These are phyloP conservation scores for Motacilla tschutschensis DNA, from an alignment of 2,113 vertebrate genomes.

Conservation along the genomic window DNA sequence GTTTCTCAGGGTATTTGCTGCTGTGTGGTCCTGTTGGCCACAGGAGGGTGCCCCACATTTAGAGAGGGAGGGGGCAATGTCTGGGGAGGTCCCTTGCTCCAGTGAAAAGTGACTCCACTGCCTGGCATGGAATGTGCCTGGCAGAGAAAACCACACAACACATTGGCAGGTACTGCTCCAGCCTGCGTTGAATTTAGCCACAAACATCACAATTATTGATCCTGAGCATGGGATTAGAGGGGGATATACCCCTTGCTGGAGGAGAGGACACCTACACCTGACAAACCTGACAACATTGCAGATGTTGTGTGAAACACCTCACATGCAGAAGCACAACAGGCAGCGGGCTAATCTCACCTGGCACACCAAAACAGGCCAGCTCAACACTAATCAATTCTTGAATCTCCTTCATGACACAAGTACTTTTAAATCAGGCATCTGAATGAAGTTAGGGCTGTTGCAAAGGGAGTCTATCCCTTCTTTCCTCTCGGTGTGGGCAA, in stretches of 20 bases:
- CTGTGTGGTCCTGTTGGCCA: not conserved
- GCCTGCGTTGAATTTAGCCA: not conserved
- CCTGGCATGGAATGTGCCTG: not conserved
- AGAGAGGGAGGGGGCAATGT: not conserved
- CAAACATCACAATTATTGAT: not conserved
- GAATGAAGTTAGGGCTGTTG: not conserved
- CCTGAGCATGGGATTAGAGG: not conserved
- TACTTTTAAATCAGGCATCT: not conserved
- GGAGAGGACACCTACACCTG: not conserved
- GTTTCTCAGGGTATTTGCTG: not conserved
- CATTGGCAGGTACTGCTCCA: not conserved
- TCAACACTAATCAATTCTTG: not conserved
- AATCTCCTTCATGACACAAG: not conserved
- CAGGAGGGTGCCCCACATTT: not conserved
- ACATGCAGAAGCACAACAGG: accelerated
- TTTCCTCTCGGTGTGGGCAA: not conserved
- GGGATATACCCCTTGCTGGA: not conserved
- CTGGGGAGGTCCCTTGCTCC: not conserved
- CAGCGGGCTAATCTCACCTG: not conserved
- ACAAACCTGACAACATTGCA: not conserved
- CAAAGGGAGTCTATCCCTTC: not conserved
- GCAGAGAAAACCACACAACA: not conserved
- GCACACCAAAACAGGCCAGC: not conserved
- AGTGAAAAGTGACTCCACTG: not conserved
- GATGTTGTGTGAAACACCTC: not conserved